These are phyloP conservation scores for Tillus elongatus DNA, from an alignment of 2,888 invertebrate genomes.

Conservation along the genomic window DNA sequence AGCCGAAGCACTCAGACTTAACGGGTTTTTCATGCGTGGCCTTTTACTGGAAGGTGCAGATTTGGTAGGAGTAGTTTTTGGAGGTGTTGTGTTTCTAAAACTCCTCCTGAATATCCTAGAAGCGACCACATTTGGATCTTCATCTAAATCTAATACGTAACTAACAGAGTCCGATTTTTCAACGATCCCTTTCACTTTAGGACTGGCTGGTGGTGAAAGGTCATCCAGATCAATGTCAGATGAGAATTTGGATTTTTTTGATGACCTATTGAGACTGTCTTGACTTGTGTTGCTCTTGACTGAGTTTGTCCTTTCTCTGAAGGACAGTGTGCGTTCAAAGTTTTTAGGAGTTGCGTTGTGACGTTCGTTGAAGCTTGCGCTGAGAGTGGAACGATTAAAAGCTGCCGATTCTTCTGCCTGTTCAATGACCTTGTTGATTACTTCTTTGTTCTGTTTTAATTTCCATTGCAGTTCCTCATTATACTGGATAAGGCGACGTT, in stretches of 20 bases:
- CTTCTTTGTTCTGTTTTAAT: constrained; percentile 72
- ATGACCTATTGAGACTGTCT: constrained; percentile 23
- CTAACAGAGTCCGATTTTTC: constrained; percentile 81
- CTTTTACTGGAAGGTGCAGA: constrained; percentile 39
- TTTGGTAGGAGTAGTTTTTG: constrained; percentile 35
- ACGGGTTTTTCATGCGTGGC: constrained; percentile 37
- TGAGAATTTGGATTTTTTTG: constrained; percentile 29
- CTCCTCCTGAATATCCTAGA: constrained; percentile 61
- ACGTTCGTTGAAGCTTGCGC: constrained; percentile 33
- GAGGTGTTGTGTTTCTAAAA: constrained; percentile 48
- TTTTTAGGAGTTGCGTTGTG: constrained; percentile 26
- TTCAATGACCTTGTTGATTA: constrained; percentile 44
- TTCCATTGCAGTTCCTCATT: constrained; percentile 87
- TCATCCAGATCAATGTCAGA: constrained; percentile 33
- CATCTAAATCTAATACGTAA: constrained; percentile 73
- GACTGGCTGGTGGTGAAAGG: constrained; percentile 55
- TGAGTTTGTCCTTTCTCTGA: constrained; percentile 30
- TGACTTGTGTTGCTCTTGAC: constrained; percentile 22
- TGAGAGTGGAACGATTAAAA: constrained; percentile 32
- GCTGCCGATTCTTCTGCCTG: constrained; percentile 25
- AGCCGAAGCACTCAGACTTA: constrained; percentile 47
- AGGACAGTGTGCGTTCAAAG: constrained; percentile 33
- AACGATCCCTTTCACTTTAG: constrained; percentile 73
- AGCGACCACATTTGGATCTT: constrained; percentile 62
- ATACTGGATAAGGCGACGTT: constrained; percentile 66